Evolutionary conservation across 64 coral and sea anemone species (phyloP), one percentile per base, ranked within the genome.

Genomic region (Astreopora myriophthalma): DNA sequence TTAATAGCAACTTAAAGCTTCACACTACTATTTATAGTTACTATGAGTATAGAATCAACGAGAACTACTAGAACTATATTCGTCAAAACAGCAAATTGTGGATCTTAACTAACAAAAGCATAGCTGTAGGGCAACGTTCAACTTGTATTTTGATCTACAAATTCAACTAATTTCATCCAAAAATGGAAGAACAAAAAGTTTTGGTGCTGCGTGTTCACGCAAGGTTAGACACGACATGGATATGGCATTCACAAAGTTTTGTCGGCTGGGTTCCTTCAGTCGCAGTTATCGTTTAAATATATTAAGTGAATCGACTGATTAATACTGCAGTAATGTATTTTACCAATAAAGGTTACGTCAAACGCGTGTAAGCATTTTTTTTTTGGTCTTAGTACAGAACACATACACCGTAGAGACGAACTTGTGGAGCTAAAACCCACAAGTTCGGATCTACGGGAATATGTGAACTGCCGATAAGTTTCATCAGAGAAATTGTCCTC

Each of bases 371-470:
- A n/a, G n/a, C n/a, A n/a, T n/a, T n/a, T n/a, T n/a, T n/a, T n/a
- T n/a, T n/a, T n/a, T n/a, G n/a, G n/a, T 25, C 24, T 64, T 7
- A 83, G 17, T 37, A 25, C 79, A 83, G 28, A 8, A 24, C 79
- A 83, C 57, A 22, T 83, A 34, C 9, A 60, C 79, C 79, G 12
- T 83, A 83, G 52, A 83, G 32, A 31, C 33, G 52, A 83, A 64
- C 79, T 24, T 83, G 79, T 64, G 79, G 79, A 35, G 32, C 35
- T 37, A 83, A 83, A 37, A n/a, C 76, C 79, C 79, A 83, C 79
- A 83, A 83, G 79, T 83, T 83, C 79, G 79, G 79, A 83, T 83
- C 79, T 83, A 83, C 79, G 79, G 79, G 79, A 63, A 22, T 55
- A 34, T 2, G 32, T 83, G 55, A 23, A 20, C 52, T 38, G 79